phyloP scores from a whole-genome alignment of 1,140 invertebrate genomes.

The Drosophila pectinifera region DNA sequence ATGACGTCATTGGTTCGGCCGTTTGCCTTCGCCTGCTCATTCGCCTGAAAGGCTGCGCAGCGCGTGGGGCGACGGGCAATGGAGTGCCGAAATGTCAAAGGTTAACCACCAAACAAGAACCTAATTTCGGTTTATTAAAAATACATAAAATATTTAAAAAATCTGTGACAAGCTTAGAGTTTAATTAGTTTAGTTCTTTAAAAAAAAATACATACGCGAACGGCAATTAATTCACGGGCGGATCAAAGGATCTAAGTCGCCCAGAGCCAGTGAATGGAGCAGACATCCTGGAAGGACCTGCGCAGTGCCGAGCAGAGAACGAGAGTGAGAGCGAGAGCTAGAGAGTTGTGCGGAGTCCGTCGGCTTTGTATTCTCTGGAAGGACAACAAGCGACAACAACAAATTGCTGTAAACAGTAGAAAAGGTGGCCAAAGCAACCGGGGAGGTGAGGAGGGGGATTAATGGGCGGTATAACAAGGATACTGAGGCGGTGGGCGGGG shows the following conservation, averaged over 20 bases:
- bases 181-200: neutral
- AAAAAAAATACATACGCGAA: neutral
- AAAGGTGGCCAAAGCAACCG: constrained; percentile 49
- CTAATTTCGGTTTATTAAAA: neutral
- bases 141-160: neutral
- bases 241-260: constrained; percentile 42
- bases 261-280: constrained; percentile 40
- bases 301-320: constrained; percentile 7
- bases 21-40: constrained; percentile 59
- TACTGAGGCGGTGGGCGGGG: neutral
- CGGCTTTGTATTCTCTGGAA: constrained; percentile 53
- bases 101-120: constrained; percentile 5
- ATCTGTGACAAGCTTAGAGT: constrained; percentile 1
- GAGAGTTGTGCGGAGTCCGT: constrained; percentile 26
- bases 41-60: constrained; percentile 67
- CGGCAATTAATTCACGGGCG: constrained; percentile 23
- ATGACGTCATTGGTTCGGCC: constrained; percentile 78
- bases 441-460: constrained; percentile 8
- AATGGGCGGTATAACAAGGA: constrained; percentile 15
- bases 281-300: constrained; percentile 37
- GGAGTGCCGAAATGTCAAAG: constrained; percentile 33
- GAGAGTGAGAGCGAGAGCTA: constrained; percentile 4
- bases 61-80: constrained; percentile 5
- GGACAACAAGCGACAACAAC: constrained; percentile 50
- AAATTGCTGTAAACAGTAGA: constrained; percentile 59